Base-by-base conservation (phyloP, 2,797 vertebrate genomes). In the Leptodactylus fallax region DNA sequence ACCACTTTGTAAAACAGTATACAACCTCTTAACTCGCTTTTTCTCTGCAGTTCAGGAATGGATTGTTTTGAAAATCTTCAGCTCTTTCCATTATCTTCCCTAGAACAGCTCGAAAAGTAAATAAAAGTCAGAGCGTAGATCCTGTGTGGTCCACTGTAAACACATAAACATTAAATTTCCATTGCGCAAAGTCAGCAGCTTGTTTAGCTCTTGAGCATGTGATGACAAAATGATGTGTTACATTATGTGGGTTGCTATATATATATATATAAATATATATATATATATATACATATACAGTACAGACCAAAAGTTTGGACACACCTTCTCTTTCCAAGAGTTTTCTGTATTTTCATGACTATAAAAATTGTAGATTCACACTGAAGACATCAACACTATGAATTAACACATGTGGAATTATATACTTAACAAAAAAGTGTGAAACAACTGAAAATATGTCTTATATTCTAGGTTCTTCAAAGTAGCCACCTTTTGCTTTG, bases 81-180 rank as follows among this genome's bases (percentile, higher is more conserved):
- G 0, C 60, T 49, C 56, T n/a, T 55, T 84, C 71, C 67, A 77
- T 85, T 81, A 81, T 86, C 79, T 89, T 76, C 17, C 25, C 5
- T 55, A 55, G 9, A 49, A 21, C 60, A 83, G 49, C 69, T 55
- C 81, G n/a, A 69, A 61, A 88, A 51, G 36, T 49, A 87, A 87
- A 83, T 79, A 83, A 79, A 58, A 14, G 17, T 45, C 47, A 56
- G 25, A 27, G 67, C 23, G 25, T 45, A 14, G 36, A 71, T 21
- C 72, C 6, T 82, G 87, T 74, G 87, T 81, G 83, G 79, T 67
- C 87, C 13, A 23, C 65, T 61, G 65, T 27, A 81, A 85, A 76
- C 49, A 51, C 49, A 51, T 85, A 88, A 88, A 88, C 83, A 88
- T 51, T 63, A 65, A 76, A 17, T 88, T 85, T 82, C 83, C 83